Conservation (phyloP, 2,797 vertebrate species). For the Melanotaenia maccullochi region DNA sequence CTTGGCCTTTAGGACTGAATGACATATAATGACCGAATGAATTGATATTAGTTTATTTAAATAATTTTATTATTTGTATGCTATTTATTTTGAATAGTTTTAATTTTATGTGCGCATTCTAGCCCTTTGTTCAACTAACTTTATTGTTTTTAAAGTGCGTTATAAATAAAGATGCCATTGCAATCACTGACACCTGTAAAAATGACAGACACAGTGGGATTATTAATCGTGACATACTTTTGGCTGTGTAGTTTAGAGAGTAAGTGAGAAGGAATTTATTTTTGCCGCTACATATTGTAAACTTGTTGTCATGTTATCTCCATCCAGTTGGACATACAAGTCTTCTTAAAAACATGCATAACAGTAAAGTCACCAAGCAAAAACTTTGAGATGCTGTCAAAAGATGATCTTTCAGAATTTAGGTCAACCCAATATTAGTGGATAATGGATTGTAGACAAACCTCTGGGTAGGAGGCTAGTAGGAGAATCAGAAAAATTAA, state of each 20-base stretch:
- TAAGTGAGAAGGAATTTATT: conserved; percentile 38
- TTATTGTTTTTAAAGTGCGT: too few species aligned
- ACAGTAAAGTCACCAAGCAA: conserved; percentile 5
- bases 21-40: too few species aligned
- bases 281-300: conserved; percentile 23
- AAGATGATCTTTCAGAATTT: too few species aligned
- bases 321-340: background rate
- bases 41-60: too few species aligned
- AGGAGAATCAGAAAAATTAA: background rate
- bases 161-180: too few species aligned
- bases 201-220: background rate
- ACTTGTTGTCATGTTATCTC: conserved; percentile 1
- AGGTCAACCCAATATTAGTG: too few species aligned
- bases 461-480: background rate
- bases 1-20: too few species aligned
- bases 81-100: too few species aligned
- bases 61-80: too few species aligned
- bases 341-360: background rate
- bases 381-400: background rate
- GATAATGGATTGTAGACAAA: background rate
- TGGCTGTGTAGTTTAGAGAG: conserved; percentile 14
- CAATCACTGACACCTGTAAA: conserved; percentile 6
- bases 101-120: too few species aligned
- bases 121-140: too few species aligned
- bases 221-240: conserved; percentile 31